Evolutionary conservation across 1,140 invertebrate species (phyloP).

Genomic region (Centruroides vittatus): DNA sequence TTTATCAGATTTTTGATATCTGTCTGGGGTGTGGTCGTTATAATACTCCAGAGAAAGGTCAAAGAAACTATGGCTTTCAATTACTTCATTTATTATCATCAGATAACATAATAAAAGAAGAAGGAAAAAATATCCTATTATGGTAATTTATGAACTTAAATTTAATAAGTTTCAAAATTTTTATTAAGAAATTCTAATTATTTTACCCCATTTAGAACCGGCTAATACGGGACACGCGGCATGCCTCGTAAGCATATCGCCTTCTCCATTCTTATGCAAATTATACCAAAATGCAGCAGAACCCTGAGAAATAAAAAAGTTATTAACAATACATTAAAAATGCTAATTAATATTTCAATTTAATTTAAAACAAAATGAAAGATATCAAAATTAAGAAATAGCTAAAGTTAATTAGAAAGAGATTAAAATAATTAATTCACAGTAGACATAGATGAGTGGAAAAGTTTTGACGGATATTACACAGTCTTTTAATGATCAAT

Average conservation of each 20-base stretch:
- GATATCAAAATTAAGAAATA: too few relatives aligned
- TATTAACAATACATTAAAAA: too few relatives aligned
- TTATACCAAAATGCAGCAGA: conserved; percentile 35
- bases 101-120: too few relatives aligned
- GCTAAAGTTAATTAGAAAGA: too few relatives aligned
- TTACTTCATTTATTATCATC: too few relatives aligned
- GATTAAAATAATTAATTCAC: too few relatives aligned
- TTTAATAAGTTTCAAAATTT: conserved; percentile 4
- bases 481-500: too few relatives aligned
- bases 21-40: neutral
- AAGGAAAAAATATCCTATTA: too few relatives aligned
- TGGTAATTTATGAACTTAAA: neutral
- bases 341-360: too few relatives aligned
- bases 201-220: conserved; percentile 37
- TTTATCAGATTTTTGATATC: neutral
- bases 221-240: conserved; percentile 37
- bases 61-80: neutral
- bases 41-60: neutral
- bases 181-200: neutral
- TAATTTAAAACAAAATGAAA: too few relatives aligned
- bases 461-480: too few relatives aligned
- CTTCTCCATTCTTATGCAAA: conserved; percentile 29
- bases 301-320: conserved; percentile 2
- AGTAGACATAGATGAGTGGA: too few relatives aligned
- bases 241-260: conserved; percentile 33